phyloP scores from a whole-genome alignment of 2,888 invertebrate genomes.

The Torymus texanus region DNA sequence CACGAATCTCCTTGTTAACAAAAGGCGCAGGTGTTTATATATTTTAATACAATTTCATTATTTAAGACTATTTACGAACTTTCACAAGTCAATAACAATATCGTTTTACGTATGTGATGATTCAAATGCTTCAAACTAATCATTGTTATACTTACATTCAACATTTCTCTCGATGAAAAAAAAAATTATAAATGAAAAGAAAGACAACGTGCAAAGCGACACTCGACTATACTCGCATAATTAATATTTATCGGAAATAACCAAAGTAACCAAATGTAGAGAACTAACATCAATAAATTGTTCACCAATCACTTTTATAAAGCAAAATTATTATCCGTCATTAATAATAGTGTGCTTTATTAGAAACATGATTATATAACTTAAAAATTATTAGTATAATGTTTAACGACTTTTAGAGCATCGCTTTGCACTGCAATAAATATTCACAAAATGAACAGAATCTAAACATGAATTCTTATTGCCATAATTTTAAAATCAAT shows the following conservation, averaged over 20 bases:
- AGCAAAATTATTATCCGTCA: conserved; percentile 42
- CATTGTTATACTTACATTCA: conserved; percentile 59
- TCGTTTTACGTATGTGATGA: conserved; percentile 61
- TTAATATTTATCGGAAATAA: conserved; percentile 48
- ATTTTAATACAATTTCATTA: conserved; percentile 49
- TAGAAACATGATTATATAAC: conserved; percentile 42
- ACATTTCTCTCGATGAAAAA: conserved; percentile 55
- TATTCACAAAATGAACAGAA: conserved; percentile 36
- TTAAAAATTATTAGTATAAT: conserved; percentile 39
- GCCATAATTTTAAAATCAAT: conserved; percentile 21
- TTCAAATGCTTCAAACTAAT: conserved; percentile 69
- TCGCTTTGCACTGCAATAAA: conserved; percentile 53
- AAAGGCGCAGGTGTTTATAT: conserved; percentile 61
- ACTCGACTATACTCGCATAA: conserved; percentile 34
- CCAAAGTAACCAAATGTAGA: conserved; percentile 54
- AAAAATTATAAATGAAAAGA: conserved; percentile 15
- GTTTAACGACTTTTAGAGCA: conserved; percentile 47
- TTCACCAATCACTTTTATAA: conserved; percentile 40
- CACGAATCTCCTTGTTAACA: conserved; percentile 55
- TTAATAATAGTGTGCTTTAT: conserved; percentile 52
- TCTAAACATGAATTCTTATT: conserved; percentile 18
- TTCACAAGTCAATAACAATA: conserved; percentile 59
- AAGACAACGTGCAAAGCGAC: conserved; percentile 52
- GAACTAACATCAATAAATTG: conserved; percentile 52
- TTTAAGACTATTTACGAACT: conserved; percentile 49